Base-by-base conservation (phyloP, 1,140 invertebrate genomes). In the Camponotus floridanus region DNA sequence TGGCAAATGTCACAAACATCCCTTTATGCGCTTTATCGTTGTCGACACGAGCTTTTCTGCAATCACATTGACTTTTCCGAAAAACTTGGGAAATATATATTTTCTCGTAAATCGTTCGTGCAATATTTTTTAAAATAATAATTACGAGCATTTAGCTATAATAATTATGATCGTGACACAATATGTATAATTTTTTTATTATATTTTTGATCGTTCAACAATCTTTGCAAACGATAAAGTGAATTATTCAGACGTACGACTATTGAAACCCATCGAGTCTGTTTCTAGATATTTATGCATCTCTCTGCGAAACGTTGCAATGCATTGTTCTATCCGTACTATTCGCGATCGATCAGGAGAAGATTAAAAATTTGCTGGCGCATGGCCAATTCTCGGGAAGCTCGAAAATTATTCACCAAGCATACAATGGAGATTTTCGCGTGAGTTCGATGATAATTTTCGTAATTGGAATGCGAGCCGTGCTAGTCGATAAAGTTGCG, bases 301-400 rank as follows among this genome's bases (percentile, higher is more conserved):
- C 65, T 68, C n/a, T 73, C 18, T 3, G 36, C 51, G 51, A 70
- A 57, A 51, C 31, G 45, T 70, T 31, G 64, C 21, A 33, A 13
- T 26, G 55, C 55, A 81, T 81, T 62, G 55, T 81, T 71, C 48
- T 55, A 80, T 33, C 45, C 33, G 39, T 45, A 45, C 36, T 73
- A 81, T 9, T 3, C 31, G 11, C 55, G 42, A 83, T 83, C 68
- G 79, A 83, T 83, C 68, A 68, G 7, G 36, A 13, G 67, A 36
- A 73, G 67, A 83, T 83, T 42, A 68, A 88, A 88, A 87, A 67
- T 39, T 87, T 70, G n/a, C 31, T 48, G 78, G 78, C 78, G 36
- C 18, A 42, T 70, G 21, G 71, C 71, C 85, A 87, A 26, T 45
- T 21, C 31, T 71, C 33, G 36, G 11, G 57, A 84, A 45, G 13